Conservation (phyloP, 2,797 vertebrate genomes). For the Rhabdophis nuchalis region DNA sequence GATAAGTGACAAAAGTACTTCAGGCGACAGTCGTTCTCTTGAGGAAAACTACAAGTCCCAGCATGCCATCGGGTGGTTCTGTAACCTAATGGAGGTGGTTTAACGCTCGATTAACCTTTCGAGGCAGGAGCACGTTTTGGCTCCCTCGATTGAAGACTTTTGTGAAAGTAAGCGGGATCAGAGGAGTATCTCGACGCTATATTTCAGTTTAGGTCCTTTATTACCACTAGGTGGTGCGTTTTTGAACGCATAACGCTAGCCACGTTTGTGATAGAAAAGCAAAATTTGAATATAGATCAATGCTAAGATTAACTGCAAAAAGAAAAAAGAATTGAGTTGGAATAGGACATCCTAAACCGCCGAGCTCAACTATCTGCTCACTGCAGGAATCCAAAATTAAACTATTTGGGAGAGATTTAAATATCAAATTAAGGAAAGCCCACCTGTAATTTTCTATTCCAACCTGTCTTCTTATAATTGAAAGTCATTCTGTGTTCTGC, state of each 20-base stretch:
- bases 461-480: not conserved
- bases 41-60: slow-evolving; percentile 25
- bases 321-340: not conserved
- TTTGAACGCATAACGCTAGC: not conserved
- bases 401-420: not conserved
- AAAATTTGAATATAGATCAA: not conserved
- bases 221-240: not conserved
- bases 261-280: not conserved
- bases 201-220: not conserved
- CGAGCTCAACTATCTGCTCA: not conserved
- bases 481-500: not conserved
- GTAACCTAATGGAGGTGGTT: not conserved
- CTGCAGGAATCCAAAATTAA: not conserved
- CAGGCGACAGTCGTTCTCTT: accelerated
- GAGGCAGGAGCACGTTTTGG: too few species aligned
- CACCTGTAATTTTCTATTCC: not conserved
- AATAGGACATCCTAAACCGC: not conserved
- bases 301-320: not conserved
- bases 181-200: not conserved
- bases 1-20: not conserved
- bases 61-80: not conserved
- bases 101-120: not conserved
- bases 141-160: not conserved
- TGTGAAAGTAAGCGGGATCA: not conserved
- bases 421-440: not conserved